Base-by-base conservation (phyloP, 2,113 vertebrate species). In the Etheostoma spectabile region DNA sequence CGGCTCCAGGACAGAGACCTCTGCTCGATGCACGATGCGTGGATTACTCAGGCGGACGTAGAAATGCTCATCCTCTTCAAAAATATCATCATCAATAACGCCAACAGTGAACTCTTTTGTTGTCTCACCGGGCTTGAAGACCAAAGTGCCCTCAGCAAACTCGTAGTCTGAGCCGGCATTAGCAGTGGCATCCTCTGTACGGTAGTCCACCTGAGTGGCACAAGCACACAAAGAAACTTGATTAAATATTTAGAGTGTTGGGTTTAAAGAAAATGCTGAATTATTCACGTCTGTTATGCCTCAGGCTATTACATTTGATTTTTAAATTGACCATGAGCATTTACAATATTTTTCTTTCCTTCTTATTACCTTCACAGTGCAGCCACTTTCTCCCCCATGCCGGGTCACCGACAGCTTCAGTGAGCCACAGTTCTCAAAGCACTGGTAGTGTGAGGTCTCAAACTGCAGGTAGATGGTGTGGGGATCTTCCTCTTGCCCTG, bases 81-180 rank as follows among this genome's bases (percentile, higher is more conserved):
- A 96, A 74, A 97, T 96, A 88, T 97, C 96, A 1, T 97, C 96
- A 11, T 97, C 96, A 1, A 96, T 97, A 5, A 97, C 96, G 0
- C 96, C 95, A 0, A 96, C 94, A 0, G 94, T 94, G 75, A 96
- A 88, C 80, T 96, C 96, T 86, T 96, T 96, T 0, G 94, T 92
- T 0, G 92, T 94, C 92, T 97, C 96, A 0, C 96, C 96, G 0
- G 95, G 93, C 76, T 96, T 96, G 84, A 97, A 97, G 69, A 96
- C 93, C 80, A 96, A 77, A 0, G 95, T 96, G 24, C 96, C 96
- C 81, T 96, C 96, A 0, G 96, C 95, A 19, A 96, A 96, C 82
- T 97, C 96, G 4, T 97, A 97, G 81, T 97, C 96, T 0, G 96
- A 96, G 65, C 96, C 96, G 0, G 96, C 96, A 1, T 96, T 96